Evolutionary conservation across 2,888 invertebrate species (phyloP), one percentile per base, ranked within the genome.

Genomic region (Dolichomitus sp.): DNA sequence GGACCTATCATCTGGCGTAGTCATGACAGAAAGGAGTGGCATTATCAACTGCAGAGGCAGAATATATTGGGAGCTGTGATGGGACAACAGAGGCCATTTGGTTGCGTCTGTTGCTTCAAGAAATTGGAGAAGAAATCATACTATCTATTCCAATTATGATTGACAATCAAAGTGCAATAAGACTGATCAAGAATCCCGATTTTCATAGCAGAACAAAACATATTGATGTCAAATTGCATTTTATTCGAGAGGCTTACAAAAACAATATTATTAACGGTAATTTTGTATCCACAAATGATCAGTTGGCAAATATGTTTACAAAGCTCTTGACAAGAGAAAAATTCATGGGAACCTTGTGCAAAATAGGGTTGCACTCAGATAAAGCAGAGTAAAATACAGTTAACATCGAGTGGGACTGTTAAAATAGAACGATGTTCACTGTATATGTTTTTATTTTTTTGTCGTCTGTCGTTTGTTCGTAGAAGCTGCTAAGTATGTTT

Each of bases 21-120:
- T 23, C 52, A 9, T 17, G 52, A 11, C 52, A 52, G 17, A 52
- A 52, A 17, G 11, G 2, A 4, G 52, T 52, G 6, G 23, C 52
- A 19, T 23, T 52, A 6, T 52, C 52, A 4, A 52, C 52, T 7
- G 17, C 52, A 0, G 52, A 52, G 23, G 52, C 52, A 7, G 72
- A 73, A 23, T 73, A 73, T 14, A 33, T 54, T 14, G 79, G 73
- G 2, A 33, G 57, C 23, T 73, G 73, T 33, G 79, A 80, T 11
- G 73, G 57, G 7, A 59, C 66, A 19, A 33, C 27, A 9, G 65
- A 66, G 19, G 54, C 66, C 1, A 7, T n/a, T 2, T 68, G 68
- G 76, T 17, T 76, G 7, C 17, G 27, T 1, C 68, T 52, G 27
- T 30, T 54, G 2, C 40, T 68, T 17, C 66, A 27, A 17, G 54